Evolutionary conservation across 2,797 vertebrate species (phyloP).

Genomic region (Pelobates cultripes): DNA sequence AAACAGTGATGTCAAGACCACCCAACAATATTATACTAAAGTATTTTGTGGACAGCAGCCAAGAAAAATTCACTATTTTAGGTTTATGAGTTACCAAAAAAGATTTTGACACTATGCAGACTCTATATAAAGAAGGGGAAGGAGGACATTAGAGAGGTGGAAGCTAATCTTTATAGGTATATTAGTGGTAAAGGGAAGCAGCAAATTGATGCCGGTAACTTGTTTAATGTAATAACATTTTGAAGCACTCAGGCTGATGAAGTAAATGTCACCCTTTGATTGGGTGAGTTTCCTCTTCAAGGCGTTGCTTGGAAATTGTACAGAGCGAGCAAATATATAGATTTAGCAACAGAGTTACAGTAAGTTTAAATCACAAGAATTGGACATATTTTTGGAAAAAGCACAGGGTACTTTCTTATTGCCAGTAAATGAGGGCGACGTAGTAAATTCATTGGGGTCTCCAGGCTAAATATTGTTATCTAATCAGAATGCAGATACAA

Average conservation of each 20-base stretch:
- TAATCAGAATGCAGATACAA: neutral
- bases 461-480: neutral
- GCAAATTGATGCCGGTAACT: constrained; percentile 50
- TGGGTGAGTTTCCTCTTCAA: constrained; percentile 29
- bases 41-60: constrained; percentile 36
- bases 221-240: constrained; percentile 42
- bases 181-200: constrained; percentile 46
- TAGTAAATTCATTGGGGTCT: constrained; percentile 16
- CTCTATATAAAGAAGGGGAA: neutral
- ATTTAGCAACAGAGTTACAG: constrained; percentile 42
- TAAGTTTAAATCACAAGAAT: constrained; percentile 47
- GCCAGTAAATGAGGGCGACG: neutral
- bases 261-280: constrained; percentile 48
- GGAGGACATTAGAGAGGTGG: constrained; percentile 40
- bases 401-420: neutral
- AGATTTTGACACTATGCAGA: constrained; percentile 27
- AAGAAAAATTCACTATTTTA: constrained; percentile 33
- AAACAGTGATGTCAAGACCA: constrained; percentile 22
- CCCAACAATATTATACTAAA: constrained; percentile 29
- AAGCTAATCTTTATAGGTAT: constrained; percentile 46
- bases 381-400: constrained; percentile 23
- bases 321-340: constrained; percentile 25
- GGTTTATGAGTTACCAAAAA: constrained; percentile 46
- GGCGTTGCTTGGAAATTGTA: constrained; percentile 50
- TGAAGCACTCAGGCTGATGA: constrained; percentile 49